phyloP scores from a whole-genome alignment of 2,888 invertebrate species.

The Acanthopleura granulata region DNA sequence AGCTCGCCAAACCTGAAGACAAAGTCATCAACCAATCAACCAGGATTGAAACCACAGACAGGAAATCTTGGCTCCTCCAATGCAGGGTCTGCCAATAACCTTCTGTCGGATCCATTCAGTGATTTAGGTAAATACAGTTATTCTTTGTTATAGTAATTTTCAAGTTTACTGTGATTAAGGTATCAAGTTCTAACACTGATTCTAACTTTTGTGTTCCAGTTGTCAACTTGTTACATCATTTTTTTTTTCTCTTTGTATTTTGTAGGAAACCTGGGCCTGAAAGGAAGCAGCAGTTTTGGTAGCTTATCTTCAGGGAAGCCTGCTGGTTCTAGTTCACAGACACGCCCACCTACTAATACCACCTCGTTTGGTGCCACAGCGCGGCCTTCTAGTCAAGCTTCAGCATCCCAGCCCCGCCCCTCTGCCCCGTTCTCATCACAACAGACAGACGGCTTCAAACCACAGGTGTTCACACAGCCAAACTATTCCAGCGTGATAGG shows the following conservation, averaged over 20 bases:
- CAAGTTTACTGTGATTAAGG: no score
- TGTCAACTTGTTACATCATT: no score
- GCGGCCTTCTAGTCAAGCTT: constrained; percentile 13
- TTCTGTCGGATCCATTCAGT: constrained; percentile 60
- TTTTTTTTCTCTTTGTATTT: background rate
- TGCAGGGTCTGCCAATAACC: constrained; percentile 13
- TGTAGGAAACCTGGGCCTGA: background rate
- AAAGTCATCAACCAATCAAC: background rate
- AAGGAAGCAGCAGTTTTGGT: constrained; percentile 11
- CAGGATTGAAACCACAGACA: background rate
- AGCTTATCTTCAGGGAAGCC: background rate
- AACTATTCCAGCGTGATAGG: constrained; percentile 55
- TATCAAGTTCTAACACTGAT: no score
- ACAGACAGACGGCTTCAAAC: constrained; percentile 4
- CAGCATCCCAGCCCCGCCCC: constrained; percentile 18
- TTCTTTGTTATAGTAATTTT: background rate
- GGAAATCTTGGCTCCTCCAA: background rate
- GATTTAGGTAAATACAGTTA: constrained; percentile 51
- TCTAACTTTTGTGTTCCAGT: no score
- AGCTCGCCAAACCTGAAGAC: constrained; percentile 21
- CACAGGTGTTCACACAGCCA: constrained; percentile 16
- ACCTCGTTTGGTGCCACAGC: background rate
- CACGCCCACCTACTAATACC: background rate
- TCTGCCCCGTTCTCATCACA: constrained; percentile 17
- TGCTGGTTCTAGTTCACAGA: background rate